These are phyloP conservation scores for Leucosticte australis DNA, from an alignment of 2,113 vertebrate genomes.

Conservation along the genomic window DNA sequence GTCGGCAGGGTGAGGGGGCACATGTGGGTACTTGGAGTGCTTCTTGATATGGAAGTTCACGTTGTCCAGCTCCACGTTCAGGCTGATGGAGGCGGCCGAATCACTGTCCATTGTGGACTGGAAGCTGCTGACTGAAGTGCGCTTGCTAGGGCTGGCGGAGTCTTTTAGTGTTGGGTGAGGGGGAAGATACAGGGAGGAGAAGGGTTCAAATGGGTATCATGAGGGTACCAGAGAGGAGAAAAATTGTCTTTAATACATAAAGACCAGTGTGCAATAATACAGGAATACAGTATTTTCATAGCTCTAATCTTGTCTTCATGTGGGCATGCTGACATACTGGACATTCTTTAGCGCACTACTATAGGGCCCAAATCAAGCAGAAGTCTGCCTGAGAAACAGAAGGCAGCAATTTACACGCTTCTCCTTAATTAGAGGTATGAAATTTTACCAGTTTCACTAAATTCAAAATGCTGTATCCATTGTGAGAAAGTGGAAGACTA, in stretches of 20 bases:
- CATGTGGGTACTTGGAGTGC: constrained; percentile 96
- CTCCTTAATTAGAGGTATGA: neutral
- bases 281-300: constrained; percentile 75
- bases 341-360: neutral
- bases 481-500: neutral
- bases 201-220: constrained; percentile 71
- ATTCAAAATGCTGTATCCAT: constrained; percentile 63
- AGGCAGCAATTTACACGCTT: neutral
- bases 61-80: constrained; percentile 99
- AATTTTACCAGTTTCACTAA: neutral
- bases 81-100: constrained; percentile 96
- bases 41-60: constrained; percentile 99
- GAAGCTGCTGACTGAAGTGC: constrained; percentile 97
- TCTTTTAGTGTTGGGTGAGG: constrained; percentile 80
- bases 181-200: constrained; percentile 75
- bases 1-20: constrained; percentile 88
- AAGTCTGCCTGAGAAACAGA: constrained; percentile 7
- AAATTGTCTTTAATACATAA: constrained; percentile 76
- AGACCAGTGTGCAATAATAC: constrained; percentile 74
- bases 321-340: neutral
- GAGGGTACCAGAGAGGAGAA: constrained; percentile 74
- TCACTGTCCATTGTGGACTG: constrained; percentile 97
- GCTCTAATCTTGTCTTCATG: neutral
- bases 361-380: neutral
- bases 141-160: constrained; percentile 95